Evolutionary conservation across 2,113 vertebrate genomes (phyloP), one percentile per base, ranked within the genome.

Genomic region (Percina caprodes): DNA sequence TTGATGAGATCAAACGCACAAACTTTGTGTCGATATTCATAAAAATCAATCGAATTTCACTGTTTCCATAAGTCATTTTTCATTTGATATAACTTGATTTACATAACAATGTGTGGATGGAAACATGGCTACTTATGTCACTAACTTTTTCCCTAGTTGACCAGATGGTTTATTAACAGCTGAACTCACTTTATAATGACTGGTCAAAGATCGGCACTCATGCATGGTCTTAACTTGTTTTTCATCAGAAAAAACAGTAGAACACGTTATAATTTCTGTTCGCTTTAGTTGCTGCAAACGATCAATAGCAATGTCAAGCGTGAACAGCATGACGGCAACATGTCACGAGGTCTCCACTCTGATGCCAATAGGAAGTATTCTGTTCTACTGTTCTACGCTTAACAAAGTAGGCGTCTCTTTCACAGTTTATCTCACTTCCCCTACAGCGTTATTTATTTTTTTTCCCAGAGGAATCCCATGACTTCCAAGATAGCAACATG

Each of bases 391-490:
- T 80, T 63, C n/a, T 26, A 16, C 61, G 69, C 56, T 76, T n/a
- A 62, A 33, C 60, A 69, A 45, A 35, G 18, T 1, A 19, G 24
- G 2, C 2, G 35, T 66, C 60, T 70, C 30, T 46, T 56, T 48
- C 69, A 39, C 21, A 48, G 24, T 55, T 48, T 48, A 12, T 46
- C 51, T 11, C 35, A 58, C 35, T 10, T 24, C 11, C 77, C 76
- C 82, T 23, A 70, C 67, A 71, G 89, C 80, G 2, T 1, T 74
- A 2, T 68, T 58, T 49, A 8, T 42, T 67, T 63, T 54, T 75
- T 77, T 39, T 8, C 39, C 11, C 10, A 26, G n/a, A 67, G 56
- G 68, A 87, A 79, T 88, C 83, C 26, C 71, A 51, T 83, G 82
- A 87, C 79, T 85, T 72, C 62, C 42, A 2, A 21, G 49, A 15